Evolutionary conservation across 2,797 vertebrate species (phyloP).

Genomic region (Semotilus atromaculatus): DNA sequence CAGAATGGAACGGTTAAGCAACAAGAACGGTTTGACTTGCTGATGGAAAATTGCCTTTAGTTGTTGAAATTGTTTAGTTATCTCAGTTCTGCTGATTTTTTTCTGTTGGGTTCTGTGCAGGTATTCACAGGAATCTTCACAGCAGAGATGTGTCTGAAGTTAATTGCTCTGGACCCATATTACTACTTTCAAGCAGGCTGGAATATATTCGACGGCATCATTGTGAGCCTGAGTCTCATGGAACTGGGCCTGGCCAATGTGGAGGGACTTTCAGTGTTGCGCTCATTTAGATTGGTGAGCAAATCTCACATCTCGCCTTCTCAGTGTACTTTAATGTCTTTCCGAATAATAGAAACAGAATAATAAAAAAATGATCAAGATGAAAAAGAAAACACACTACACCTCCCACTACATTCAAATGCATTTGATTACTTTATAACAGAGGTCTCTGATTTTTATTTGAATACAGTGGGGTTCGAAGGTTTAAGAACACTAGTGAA

Average conservation of each 20-base stretch:
- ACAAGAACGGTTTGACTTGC: too few relatives aligned
- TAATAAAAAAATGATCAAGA: background rate
- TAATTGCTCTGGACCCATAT: conserved; percentile 94
- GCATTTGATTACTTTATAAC: background rate
- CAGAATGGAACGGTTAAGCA: too few relatives aligned
- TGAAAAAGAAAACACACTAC: background rate
- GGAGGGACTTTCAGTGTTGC: conserved; percentile 93
- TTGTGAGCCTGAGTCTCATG: conserved; percentile 96
- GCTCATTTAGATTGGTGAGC: conserved; percentile 96
- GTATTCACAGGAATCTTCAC: conserved; percentile 98
- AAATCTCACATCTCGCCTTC: background rate
- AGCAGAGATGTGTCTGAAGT: conserved; percentile 97
- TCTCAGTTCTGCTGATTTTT: background rate
- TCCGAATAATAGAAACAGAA: background rate
- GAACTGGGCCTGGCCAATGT: conserved; percentile 93
- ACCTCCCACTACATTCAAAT: background rate
- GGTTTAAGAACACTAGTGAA: background rate
- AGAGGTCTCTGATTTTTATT: background rate
- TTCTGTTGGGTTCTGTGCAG: conserved; percentile 67
- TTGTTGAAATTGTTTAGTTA: background rate
- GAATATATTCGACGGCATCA: conserved; percentile 98
- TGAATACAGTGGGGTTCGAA: background rate
- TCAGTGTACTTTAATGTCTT: background rate
- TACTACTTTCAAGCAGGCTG: conserved; percentile 98
- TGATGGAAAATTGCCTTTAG: background rate